These are phyloP conservation scores for Argyresthia albistria DNA, from an alignment of 2,888 invertebrate genomes.

Conservation along the genomic window DNA sequence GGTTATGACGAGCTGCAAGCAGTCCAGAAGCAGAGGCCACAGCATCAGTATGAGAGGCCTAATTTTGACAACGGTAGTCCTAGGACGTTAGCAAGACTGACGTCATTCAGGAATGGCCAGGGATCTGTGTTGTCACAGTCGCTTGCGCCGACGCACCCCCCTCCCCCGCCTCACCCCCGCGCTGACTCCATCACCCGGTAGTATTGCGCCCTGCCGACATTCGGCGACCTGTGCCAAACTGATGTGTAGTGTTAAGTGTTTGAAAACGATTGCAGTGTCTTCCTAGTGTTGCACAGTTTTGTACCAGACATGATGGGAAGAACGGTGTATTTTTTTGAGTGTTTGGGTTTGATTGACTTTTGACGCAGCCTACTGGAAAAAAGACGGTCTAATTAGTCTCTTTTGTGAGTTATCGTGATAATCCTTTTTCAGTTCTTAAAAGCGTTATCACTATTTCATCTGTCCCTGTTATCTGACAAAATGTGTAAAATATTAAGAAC, in stretches of 20 bases:
- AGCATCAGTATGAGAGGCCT: constrained; percentile 64
- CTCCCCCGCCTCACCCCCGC: constrained; percentile 53
- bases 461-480: neutral
- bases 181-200: constrained; percentile 64
- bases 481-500: neutral
- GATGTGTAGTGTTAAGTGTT: constrained; percentile 38
- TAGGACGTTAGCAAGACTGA: constrained; percentile 48
- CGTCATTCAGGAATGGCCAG: constrained; percentile 56
- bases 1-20: constrained; percentile 59
- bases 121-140: constrained; percentile 29
- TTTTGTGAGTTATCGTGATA: too few species aligned
- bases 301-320: constrained; percentile 4
- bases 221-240: constrained; percentile 71
- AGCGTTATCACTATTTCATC: neutral
- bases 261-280: constrained; percentile 44
- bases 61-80: constrained; percentile 55
- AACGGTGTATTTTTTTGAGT: neutral
- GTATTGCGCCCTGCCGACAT: constrained; percentile 67
- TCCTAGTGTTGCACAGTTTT: constrained; percentile 20
- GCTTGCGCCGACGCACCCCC: constrained; percentile 43
- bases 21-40: constrained; percentile 50
- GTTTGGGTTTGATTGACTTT: constrained; percentile 4
- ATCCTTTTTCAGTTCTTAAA: constrained; percentile 13
- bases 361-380: neutral
- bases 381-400: neutral